Conservation (phyloP, 2,113 vertebrate species). For the Diadophis punctatus region DNA sequence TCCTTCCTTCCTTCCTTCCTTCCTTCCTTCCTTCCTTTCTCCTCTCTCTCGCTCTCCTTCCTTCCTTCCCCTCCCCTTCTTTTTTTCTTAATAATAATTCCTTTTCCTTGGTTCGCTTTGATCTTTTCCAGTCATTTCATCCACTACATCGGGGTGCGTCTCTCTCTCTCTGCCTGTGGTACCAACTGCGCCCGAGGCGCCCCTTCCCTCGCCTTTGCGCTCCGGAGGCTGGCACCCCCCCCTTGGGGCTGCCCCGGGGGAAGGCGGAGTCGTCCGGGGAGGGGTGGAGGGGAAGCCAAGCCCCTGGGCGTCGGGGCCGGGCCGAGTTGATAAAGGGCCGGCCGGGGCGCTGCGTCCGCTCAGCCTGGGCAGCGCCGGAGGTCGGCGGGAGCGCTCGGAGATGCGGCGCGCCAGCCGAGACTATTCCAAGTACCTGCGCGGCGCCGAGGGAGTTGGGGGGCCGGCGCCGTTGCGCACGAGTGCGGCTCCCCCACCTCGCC, state of each 20-base stretch:
- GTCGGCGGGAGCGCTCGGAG: slow-evolving; percentile 29
- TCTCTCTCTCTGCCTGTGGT: too few relatives aligned
- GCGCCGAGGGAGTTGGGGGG: slow-evolving; percentile 66
- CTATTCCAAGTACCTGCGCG: slow-evolving; percentile 72
- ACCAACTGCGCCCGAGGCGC: too few relatives aligned
- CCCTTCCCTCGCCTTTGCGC: neutral
- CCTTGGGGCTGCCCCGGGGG: neutral
- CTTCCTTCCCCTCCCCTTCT: rapidly evolving
- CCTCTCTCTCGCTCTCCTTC: rapidly evolving
- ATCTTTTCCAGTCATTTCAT: too few relatives aligned
- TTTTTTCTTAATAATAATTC: too few relatives aligned
- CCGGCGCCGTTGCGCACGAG: slow-evolving; percentile 43
- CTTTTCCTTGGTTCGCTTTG: rapidly evolving
- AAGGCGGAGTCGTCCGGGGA: neutral
- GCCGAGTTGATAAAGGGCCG: slow-evolving; percentile 36
- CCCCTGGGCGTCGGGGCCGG: slow-evolving; percentile 25
- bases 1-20: too few relatives aligned
- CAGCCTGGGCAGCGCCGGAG: neutral
- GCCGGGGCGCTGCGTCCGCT: neutral
- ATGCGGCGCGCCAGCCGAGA: slow-evolving; percentile 74
- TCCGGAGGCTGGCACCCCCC: neutral
- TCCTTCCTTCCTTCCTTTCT: rapidly evolving
- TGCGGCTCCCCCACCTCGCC: slow-evolving; percentile 19
- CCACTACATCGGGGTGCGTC: too few relatives aligned
- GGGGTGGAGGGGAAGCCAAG: too few relatives aligned